A percentile compares a stretch with the other conserved stretches of the same genome.
phyloP scores from a whole-genome alignment of 2,888 invertebrate genomes.

The Netelia inedita region DNA sequence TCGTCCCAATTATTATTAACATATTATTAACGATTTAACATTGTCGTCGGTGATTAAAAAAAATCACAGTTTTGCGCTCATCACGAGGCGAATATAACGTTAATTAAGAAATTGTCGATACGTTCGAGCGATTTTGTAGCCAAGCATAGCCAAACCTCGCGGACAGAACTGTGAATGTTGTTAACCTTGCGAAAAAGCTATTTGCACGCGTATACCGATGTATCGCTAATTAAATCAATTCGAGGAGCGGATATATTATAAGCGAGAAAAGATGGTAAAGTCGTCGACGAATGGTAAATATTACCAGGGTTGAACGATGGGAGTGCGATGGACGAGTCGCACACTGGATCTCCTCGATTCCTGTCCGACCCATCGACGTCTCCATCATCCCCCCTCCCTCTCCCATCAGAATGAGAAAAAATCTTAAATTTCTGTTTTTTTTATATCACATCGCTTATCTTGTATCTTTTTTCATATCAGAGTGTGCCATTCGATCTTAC shows the following conservation, averaged over 20 bases:
- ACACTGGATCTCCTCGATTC: neutral
- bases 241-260: neutral
- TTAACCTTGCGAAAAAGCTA: conserved; percentile 74
- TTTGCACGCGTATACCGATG: conserved; percentile 47
- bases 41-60: no score
- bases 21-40: neutral
- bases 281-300: neutral
- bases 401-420: neutral
- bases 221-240: conserved; percentile 25
- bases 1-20: neutral
- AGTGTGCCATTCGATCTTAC: conserved; percentile 56
- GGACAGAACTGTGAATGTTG: conserved; percentile 75
- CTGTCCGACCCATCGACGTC: neutral
- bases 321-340: neutral
- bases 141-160: conserved; percentile 48
- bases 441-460: neutral
- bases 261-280: conserved; percentile 10
- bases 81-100: conserved; percentile 30
- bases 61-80: neutral
- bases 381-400: no score
- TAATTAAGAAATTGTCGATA: no score
- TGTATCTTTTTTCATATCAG: neutral
- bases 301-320: neutral
- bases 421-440: conserved; percentile 1
- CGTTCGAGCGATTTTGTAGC: no score